Base-by-base conservation (phyloP, 2,113 vertebrate genomes). In the Paracyprichromis sp. region DNA sequence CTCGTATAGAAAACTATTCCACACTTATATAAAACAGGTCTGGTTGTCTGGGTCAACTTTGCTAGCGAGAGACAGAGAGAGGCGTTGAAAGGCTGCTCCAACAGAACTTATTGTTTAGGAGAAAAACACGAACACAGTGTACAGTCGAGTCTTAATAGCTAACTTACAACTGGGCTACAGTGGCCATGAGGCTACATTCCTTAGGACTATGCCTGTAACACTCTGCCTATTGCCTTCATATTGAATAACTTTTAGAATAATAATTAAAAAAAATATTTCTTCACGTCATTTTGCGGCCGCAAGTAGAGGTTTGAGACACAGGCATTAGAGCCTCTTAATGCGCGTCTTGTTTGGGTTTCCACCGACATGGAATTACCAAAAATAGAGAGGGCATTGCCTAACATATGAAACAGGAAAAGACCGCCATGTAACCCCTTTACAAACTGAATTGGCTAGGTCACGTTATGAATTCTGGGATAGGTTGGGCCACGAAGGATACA, bases 81-180 rank as follows among this genome's bases (percentile, higher is more conserved):
- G 50, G 19, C 1, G 1, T n/a, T n/a, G 19, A 53, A 53, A 53
- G 3, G 19, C 50, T 53, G 50, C 19, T 21, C 5, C 9, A 53
- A 53, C 9, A 0, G 52, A 53, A 53, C 19, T 21, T 53, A 21
- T 6, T 53, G 19, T 53, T 53, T 21, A 1, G 2, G 52, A 53
- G 52, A 6, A 21, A 21, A 53, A 53, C 52, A 21, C 0, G 0
- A 53, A 52, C 50, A 52, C 50, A 0, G 50, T 0, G 9, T 53
- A 53, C 50, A 53, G 19, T 53, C 2, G 3, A 6, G 50, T 52
- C 50, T 53, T 53, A n/a, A 53, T 53, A 53, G 1, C 9, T 53
- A 1, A 53, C 52, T 53, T 53, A 53, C 19, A 53, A 53, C 0
- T 0, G 52, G 19, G 52, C 52, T 53, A 53, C 19, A 53, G 52